phyloP scores from a whole-genome alignment of 2,888 invertebrate genomes.

The Pseudoips prasinana region DNA sequence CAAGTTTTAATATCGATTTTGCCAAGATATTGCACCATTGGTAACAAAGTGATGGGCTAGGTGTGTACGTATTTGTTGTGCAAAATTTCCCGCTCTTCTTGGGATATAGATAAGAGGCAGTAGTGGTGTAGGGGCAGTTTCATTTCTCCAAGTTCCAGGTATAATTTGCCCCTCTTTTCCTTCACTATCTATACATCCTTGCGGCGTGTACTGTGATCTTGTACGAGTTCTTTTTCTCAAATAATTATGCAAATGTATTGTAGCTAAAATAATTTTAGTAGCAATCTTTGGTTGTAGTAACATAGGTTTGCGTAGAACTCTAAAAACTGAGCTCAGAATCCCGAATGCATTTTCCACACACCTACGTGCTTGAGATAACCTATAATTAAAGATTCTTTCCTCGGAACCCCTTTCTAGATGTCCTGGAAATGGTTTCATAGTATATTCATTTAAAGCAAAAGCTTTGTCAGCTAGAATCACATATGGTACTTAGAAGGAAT shows the following conservation, averaged over 20 bases:
- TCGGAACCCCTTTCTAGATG: conserved; percentile 17
- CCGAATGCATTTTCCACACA: conserved; percentile 33
- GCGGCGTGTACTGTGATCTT: conserved; percentile 14
- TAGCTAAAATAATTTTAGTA: conserved; percentile 12
- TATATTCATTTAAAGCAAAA: conserved; percentile 25
- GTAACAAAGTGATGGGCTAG: conserved; percentile 19
- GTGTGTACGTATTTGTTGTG: conserved; percentile 25
- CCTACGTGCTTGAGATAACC: conserved; percentile 27
- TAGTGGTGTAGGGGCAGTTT: conserved; percentile 4
- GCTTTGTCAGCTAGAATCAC: conserved; percentile 27
- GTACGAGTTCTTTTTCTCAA: conserved; percentile 13
- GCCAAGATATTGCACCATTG: conserved; percentile 19
- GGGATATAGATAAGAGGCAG: conserved; percentile 9
- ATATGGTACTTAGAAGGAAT: conserved; percentile 23
- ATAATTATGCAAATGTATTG: conserved; percentile 14
- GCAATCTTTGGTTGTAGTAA: conserved; percentile 13
- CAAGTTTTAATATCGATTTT: conserved; percentile 19
- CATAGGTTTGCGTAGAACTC: conserved; percentile 15
- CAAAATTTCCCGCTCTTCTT: conserved; percentile 16
- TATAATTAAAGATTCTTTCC: conserved; percentile 36
- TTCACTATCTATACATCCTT: conserved; percentile 25
- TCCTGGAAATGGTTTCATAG: conserved; percentile 25
- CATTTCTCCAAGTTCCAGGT: conserved; percentile 23
- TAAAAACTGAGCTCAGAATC: conserved; percentile 12
- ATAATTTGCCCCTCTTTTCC: conserved; percentile 20